Percentiles rank a stretch among this genome's conserved stretches.
Conservation (phyloP, 2,888 invertebrate genomes). For the Erannis defoliaria region DNA sequence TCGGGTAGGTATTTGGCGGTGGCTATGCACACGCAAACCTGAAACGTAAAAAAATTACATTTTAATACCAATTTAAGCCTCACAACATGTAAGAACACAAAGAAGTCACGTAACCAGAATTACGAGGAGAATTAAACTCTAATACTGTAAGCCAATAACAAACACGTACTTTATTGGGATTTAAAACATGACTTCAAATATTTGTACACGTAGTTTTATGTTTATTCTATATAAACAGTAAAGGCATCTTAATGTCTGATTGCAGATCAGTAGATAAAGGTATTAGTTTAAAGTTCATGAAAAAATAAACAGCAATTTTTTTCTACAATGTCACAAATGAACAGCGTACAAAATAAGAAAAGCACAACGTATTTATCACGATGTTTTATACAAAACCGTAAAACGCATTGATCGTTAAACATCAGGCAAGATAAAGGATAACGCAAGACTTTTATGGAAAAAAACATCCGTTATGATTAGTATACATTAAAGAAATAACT, state of each 20-base stretch:
- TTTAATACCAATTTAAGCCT: conserved; percentile 1
- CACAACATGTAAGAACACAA: conserved; percentile 7
- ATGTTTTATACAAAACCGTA: too few species aligned
- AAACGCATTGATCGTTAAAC: too few species aligned
- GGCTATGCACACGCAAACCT: conserved; percentile 73
- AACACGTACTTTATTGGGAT: background rate
- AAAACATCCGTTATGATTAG: too few species aligned
- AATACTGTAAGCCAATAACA: conserved; percentile 1
- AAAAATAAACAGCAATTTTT: background rate
- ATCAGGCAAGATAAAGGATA: too few species aligned
- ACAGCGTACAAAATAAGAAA: too few species aligned
- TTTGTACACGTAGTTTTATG: background rate
- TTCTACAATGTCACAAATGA: too few species aligned
- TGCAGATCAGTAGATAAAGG: background rate
- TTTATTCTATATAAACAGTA: background rate
- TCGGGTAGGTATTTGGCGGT: conserved; percentile 79
- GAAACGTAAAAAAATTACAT: conserved; percentile 50
- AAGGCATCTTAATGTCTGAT: too few species aligned
- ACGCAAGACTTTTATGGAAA: too few species aligned
- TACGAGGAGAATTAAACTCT: background rate
- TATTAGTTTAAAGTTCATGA: too few species aligned
- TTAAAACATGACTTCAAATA: background rate
- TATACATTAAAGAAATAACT: too few species aligned
- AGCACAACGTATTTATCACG: too few species aligned
- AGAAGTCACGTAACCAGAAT: conserved; percentile 13